Percentiles rank a stretch among this genome's conserved stretches.
Evolutionary conservation across 2,888 invertebrate genomes (phyloP).

Genomic region (Volucella zonaria): DNA sequence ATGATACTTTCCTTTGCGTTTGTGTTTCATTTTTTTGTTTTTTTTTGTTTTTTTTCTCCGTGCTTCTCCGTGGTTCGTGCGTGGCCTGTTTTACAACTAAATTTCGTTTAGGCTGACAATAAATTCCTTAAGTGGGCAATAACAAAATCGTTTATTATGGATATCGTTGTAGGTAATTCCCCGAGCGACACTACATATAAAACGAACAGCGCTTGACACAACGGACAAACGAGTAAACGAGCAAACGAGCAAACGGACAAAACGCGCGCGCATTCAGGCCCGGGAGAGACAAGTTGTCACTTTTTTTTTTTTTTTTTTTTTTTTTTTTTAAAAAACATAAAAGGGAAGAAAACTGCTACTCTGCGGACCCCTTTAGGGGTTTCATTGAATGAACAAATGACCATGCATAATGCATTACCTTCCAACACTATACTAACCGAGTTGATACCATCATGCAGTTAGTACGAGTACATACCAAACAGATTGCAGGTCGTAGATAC

Average conservation of each 20-base stretch:
- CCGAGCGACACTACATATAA: constrained; percentile 28
- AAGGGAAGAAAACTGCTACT: constrained; percentile 46
- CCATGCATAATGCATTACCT: constrained; percentile 72
- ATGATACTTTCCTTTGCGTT: constrained; percentile 30
- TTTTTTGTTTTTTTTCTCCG: no score
- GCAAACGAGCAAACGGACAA: constrained; percentile 57
- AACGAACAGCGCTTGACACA: no score
- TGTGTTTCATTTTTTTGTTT: background rate
- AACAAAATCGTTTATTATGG: constrained; percentile 73
- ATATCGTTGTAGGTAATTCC: constrained; percentile 63
- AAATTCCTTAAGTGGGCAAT: constrained; percentile 74
- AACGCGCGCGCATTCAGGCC: constrained; percentile 39
- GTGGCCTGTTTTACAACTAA: constrained; percentile 74
- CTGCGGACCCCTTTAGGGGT: constrained; percentile 59
- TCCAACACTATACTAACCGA: constrained; percentile 57
- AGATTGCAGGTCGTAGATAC: constrained; percentile 19
- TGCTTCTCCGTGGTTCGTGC: constrained; percentile 16
- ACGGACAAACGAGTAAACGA: no score
- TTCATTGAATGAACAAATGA: constrained; percentile 66
- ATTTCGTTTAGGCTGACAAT: constrained; percentile 67
- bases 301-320: constrained; percentile 47
- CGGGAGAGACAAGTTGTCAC: constrained; percentile 66
- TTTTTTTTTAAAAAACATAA: constrained; percentile 7
- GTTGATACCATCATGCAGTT: constrained; percentile 32
- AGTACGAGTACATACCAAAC: constrained; percentile 19